A percentile compares a stretch with the other conserved stretches of the same genome.
Evolutionary conservation across 2,888 invertebrate species (phyloP).

Genomic region (Schrankia costaestrigalis): DNA sequence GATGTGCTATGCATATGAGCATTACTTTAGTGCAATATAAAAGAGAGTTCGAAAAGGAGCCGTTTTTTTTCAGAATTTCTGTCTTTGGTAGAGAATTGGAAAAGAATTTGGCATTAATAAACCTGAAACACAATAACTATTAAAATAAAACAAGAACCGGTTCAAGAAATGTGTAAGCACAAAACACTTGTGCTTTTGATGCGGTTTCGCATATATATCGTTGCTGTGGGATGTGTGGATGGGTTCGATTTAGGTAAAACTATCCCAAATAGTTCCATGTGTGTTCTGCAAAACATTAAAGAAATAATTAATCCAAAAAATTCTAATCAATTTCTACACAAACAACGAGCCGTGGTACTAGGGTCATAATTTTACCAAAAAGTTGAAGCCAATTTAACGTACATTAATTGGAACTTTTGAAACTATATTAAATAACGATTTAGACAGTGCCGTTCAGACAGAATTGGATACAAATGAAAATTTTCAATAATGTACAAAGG

Average conservation of each 20-base stretch:
- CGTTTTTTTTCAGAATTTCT: too few species aligned
- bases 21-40: too few species aligned
- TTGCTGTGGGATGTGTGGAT: constrained; percentile 9
- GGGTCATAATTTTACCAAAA: constrained; percentile 1
- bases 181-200: constrained; percentile 11
- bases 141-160: too few species aligned
- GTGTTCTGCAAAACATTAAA: constrained; percentile 3
- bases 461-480: constrained; percentile 4
- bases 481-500: constrained; percentile 5
- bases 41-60: too few species aligned
- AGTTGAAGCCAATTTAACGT: constrained; percentile 1
- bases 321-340: constrained; percentile 1
- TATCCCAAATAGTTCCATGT: constrained; percentile 1
- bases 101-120: too few species aligned
- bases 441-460: constrained; percentile 5
- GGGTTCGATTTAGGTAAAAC: constrained; percentile 3
- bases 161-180: constrained; percentile 1
- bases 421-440: constrained; percentile 3
- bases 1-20: too few species aligned
- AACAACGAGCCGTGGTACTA: constrained; percentile 1
- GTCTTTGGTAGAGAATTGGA: too few species aligned
- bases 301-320: constrained; percentile 2
- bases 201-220: constrained; percentile 6
- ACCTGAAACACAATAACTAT: too few species aligned
- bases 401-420: constrained; percentile 1